phyloP scores from a whole-genome alignment of 2,888 invertebrate genomes.

The Anticlea derivata region DNA sequence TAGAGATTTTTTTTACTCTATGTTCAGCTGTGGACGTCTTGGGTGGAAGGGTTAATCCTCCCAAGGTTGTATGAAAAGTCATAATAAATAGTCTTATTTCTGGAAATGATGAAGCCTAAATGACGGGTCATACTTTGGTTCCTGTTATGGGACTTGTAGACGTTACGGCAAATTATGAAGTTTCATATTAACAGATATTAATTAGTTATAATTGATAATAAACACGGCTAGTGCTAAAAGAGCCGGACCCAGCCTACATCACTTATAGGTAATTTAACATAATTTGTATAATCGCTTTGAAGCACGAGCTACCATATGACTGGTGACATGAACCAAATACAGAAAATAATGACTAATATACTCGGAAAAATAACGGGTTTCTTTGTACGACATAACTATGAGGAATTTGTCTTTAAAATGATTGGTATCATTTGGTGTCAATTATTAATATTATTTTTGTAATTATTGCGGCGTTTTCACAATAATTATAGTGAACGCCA shows the following conservation, averaged over 20 bases:
- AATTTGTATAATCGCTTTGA: constrained; percentile 6
- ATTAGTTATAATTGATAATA: constrained; percentile 15
- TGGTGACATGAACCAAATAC: constrained; percentile 18
- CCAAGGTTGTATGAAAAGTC: no score
- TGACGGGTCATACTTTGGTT: no score
- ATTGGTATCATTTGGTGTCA: constrained; percentile 10
- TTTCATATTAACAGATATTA: constrained; percentile 11
- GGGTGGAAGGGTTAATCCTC: no score
- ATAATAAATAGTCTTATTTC: no score
- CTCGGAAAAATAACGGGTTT: constrained; percentile 16
- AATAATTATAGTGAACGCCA: no score
- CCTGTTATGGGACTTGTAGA: not conserved
- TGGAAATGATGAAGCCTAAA: no score
- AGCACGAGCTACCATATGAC: not conserved
- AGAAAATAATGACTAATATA: constrained; percentile 12
- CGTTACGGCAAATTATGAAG: not conserved
- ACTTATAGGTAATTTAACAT: constrained; percentile 3
- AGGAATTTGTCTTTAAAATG: not conserved
- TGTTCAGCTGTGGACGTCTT: no score
- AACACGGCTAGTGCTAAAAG: not conserved
- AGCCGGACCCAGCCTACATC: constrained; percentile 1
- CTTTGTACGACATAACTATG: constrained; percentile 7
- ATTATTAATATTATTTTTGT: constrained; percentile 15
- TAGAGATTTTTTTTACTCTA: no score
- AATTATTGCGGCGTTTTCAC: constrained; percentile 5